phyloP scores from a whole-genome alignment of 2,797 vertebrate species.

The Protosalanx chinensis region DNA sequence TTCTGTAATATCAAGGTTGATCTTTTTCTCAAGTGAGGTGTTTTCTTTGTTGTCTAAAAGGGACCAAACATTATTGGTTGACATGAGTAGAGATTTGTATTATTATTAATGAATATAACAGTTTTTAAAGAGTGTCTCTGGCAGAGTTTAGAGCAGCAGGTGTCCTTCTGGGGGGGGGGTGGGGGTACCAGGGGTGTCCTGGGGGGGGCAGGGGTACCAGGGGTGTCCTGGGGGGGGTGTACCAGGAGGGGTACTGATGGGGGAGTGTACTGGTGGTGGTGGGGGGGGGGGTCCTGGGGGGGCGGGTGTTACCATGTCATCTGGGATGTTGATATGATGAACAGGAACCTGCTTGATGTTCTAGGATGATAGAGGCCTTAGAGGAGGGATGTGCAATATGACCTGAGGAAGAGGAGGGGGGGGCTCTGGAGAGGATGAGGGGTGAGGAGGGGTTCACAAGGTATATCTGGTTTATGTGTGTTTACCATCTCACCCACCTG shows the following conservation, averaged over 20 bases:
- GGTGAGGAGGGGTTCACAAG: no score
- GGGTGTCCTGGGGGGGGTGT: no score
- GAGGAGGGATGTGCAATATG: slow-evolving; percentile 77
- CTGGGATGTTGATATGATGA: neutral
- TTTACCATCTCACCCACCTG: slow-evolving; percentile 14
- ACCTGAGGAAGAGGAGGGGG: slow-evolving; percentile 30
- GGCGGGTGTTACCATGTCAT: no score
- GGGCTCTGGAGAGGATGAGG: neutral
- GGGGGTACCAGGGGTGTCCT: no score
- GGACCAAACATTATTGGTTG: neutral
- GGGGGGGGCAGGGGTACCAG: no score
- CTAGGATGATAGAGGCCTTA: slow-evolving; percentile 65
- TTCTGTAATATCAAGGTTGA: neutral
- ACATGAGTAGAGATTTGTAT: neutral
- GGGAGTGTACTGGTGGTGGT: no score
- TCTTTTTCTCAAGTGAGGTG: neutral
- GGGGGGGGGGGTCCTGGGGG: no score
- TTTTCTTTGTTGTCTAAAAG: neutral
- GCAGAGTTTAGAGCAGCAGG: no score
- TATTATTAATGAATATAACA: slow-evolving; percentile 34
- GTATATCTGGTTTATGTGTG: neutral
- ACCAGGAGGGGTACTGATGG: no score
- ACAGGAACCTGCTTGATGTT: slow-evolving; percentile 46
- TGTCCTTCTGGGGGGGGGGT: no score
- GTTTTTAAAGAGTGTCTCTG: slow-evolving; percentile 43